phyloP scores from a whole-genome alignment of 2,113 vertebrate species.

The Psilopsiagon aymara region DNA sequence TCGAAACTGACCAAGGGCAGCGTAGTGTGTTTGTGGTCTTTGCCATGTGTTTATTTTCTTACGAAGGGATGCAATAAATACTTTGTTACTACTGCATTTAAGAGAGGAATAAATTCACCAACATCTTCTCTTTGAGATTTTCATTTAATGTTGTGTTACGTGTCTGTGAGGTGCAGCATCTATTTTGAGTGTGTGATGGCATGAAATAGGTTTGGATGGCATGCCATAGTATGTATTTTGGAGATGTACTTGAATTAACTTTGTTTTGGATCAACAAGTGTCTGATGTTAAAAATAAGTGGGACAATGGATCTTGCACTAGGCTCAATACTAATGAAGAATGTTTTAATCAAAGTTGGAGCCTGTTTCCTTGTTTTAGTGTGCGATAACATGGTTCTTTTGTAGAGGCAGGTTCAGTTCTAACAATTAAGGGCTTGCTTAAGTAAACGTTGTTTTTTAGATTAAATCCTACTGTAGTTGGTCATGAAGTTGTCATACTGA shows the following conservation, averaged over 20 bases:
- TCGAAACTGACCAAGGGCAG: neutral
- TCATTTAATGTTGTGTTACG: fast-evolving
- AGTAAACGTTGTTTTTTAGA: neutral
- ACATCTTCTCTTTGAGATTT: neutral
- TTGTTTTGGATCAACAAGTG: neutral
- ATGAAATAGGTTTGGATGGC: neutral
- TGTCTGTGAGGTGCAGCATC: neutral
- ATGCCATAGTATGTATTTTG: fast-evolving
- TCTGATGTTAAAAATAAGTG: neutral
- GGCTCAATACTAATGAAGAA: neutral
- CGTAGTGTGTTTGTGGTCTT: neutral
- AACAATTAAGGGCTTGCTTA: neutral
- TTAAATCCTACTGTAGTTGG: neutral
- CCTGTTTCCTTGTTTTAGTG: neutral
- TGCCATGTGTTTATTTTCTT: neutral
- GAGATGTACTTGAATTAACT: neutral
- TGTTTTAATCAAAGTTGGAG: neutral
- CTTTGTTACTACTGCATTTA: fast-evolving
- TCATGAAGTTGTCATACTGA: neutral
- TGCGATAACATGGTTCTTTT: neutral
- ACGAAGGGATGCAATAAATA: neutral
- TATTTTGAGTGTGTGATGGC: fast-evolving
- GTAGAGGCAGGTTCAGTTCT: neutral
- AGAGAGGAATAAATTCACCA: neutral
- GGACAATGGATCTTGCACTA: fast-evolving